phyloP scores from a whole-genome alignment of 2,797 vertebrate species.

The Triplophysa yarkandensis region DNA sequence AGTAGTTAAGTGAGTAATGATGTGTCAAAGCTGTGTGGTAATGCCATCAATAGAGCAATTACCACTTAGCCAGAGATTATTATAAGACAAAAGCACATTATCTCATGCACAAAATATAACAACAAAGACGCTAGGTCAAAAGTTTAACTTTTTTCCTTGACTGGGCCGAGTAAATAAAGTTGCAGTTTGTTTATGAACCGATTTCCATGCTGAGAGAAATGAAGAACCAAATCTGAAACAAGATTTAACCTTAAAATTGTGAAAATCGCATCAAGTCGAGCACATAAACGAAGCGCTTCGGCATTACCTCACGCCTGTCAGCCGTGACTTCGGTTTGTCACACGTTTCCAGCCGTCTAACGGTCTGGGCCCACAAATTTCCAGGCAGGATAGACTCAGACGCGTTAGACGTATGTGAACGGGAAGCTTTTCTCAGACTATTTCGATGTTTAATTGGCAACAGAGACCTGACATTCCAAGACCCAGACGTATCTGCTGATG shows the following conservation, averaged over 20 bases:
- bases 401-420: constrained; percentile 1
- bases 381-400: constrained; percentile 11
- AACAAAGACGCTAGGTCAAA: constrained; percentile 76
- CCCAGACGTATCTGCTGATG: constrained; percentile 40
- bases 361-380: not conserved
- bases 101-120: constrained; percentile 79
- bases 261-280: not conserved
- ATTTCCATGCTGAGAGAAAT: constrained; percentile 27
- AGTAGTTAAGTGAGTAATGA: constrained; percentile 93
- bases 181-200: not conserved
- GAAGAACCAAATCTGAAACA: not conserved
- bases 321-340: constrained; percentile 26
- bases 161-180: constrained; percentile 46
- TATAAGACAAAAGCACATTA: constrained; percentile 82
- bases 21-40: constrained; percentile 87
- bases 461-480: constrained; percentile 36
- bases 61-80: constrained; percentile 84
- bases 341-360: constrained; percentile 20
- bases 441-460: constrained; percentile 44
- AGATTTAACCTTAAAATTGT: not conserved
- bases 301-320: constrained; percentile 6
- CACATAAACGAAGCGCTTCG: not conserved
- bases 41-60: constrained; percentile 88
- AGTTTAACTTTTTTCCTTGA: constrained; percentile 55
- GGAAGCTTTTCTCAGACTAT: constrained; percentile 17